Conservation (phyloP, 2,113 vertebrate species). For the Hyaena hyaena region DNA sequence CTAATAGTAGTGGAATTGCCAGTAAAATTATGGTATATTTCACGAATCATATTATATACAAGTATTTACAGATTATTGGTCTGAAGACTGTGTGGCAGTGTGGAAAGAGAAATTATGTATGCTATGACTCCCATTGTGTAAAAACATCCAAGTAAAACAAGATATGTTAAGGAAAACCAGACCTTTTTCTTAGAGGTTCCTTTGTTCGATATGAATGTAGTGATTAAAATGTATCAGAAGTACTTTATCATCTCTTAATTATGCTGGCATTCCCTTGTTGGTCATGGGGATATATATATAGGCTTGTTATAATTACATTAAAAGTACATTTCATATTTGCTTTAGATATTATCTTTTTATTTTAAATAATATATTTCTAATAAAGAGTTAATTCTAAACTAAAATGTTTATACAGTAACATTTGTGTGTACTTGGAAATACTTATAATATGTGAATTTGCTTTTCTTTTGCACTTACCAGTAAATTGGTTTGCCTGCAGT, state of each 20-base stretch:
- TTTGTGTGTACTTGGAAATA: slow-evolving; percentile 4
- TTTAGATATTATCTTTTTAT: slow-evolving; percentile 4
- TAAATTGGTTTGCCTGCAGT: not conserved
- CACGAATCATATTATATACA: not conserved
- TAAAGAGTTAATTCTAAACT: slow-evolving; percentile 38
- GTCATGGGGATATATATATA: not conserved
- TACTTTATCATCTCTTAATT: slow-evolving; percentile 1
- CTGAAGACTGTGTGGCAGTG: not conserved
- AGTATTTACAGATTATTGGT: not conserved
- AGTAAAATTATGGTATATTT: not conserved
- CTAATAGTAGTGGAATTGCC: not conserved
- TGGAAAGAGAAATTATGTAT: not conserved
- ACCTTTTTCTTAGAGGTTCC: not conserved
- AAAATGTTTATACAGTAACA: not conserved
- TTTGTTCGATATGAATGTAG: not conserved
- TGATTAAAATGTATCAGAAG: not conserved
- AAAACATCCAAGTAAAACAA: not conserved
- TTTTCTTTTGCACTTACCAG: slow-evolving; percentile 20
- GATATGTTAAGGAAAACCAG: not conserved
- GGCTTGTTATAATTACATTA: not conserved
- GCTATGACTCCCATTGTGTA: not conserved
- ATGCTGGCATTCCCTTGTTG: slow-evolving; percentile 16
- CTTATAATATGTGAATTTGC: not conserved
- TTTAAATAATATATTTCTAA: slow-evolving; percentile 27
- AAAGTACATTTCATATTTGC: not conserved